Base-by-base conservation (phyloP, 2,113 vertebrate species). In the Mystacornis crossleyi region DNA sequence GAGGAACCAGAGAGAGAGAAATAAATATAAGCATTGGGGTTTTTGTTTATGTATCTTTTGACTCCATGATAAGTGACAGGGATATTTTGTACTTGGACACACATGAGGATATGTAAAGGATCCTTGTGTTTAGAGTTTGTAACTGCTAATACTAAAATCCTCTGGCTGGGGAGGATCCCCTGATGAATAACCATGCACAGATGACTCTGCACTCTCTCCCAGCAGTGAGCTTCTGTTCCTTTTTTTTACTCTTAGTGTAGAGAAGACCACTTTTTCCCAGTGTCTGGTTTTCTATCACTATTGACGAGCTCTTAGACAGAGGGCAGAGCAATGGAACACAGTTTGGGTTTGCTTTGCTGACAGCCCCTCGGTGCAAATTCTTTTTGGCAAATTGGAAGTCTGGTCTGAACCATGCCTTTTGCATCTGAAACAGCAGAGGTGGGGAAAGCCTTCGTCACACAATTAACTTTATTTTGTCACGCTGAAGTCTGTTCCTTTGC, bases 11-110 rank as follows among this genome's bases (percentile, higher is more conserved):
- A 84, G 88, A 83, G 91, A 84, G 55, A 33, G 26, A 92, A 78
- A 86, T 42, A 90, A 78, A 93, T 79, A 48, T 25, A 73, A 83
- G 75, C 51, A 33, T 9, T 1, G 1, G 21, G 21, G 2, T 53
- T 90, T 83, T 70, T 93, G 43, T 94, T 94, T 92, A 26, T 84
- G 40, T 81, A n/a, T 82, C 47, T 86, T 81, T 69, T 42, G 55
- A 82, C 64, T 96, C 81, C 28, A 18, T 25, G 28, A 36, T 69
- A 89, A 95, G 82, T 78, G 90, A 43, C 54, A 80, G 50, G 78
- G 82, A 80, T 80, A 69, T 81, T 89, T 95, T 81, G 77, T 91
- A 47, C 81, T 92, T 90, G 88, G 75, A 67, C 58, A 36, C 36
- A 11, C 38, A 58, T 33, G 48, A 21, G 43, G 81, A n/a, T 71